Base-by-base conservation (phyloP, 2,888 invertebrate genomes). In the Morpho deidamia region DNA sequence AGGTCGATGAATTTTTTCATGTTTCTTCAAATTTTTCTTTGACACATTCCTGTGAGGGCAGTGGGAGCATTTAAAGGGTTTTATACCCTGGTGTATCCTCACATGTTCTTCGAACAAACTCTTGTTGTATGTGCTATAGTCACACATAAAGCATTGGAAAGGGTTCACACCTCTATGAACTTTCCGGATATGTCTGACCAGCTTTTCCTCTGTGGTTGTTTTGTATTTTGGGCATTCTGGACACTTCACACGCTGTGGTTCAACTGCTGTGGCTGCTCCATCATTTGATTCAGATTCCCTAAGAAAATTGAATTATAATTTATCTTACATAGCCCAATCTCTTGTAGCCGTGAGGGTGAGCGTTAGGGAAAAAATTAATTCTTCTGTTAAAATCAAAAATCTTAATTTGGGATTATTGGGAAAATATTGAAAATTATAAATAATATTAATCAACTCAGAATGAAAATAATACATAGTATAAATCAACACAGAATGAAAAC, bases 121-220 rank as follows among this genome's bases (percentile, higher is more conserved):
- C 40, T 79, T 83, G 48, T 87, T 86, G 51, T 81, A 78, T 0
- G 87, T 84, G 0, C 76, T 74, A 11, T 87, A 88, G 1, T 83
- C 80, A 1, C 87, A 88, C 80, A 83, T 79, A 38, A 66, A 73
- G 11, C 87, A 88, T 8, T 83, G 81, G 53, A 78, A 86, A 0
- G 84, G 81, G 14, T 82, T 84, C 41, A 79, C 76, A 0, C 83
- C 82, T 0, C 74, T 61, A 44, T 83, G 86, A 0, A 74, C 68
- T 43, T 73, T 77, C 0, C 76, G 66, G 0, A 85, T 72, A 38
- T 85, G 81, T 0, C 79, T 60, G 0, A 72, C 38, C 66, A 83
- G 63, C 35, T 73, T 72, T 44, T 83, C 85, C 8, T 76, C 77
- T 0, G 66, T 76, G 9, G 72, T 71, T 0, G 76, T 69, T 0